Evolutionary conservation across 2,888 invertebrate species (phyloP), one percentile per base, ranked within the genome.

Genomic region (Pycnomerus fuliginosus): DNA sequence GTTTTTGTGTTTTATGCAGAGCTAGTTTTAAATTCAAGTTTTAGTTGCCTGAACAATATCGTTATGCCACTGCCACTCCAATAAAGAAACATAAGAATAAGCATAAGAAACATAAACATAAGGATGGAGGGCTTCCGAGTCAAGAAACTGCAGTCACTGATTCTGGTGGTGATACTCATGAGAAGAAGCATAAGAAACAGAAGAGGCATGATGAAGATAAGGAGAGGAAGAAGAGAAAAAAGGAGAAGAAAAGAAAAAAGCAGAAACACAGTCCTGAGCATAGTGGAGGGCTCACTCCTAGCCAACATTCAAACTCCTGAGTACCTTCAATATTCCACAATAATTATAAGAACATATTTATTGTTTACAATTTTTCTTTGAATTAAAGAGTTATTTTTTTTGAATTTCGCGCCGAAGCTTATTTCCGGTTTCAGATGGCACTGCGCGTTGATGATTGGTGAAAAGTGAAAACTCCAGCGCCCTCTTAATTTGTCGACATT

Each of bases 111-210:
- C 93, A 92, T 62, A 91, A 91, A 73, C 90, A 91, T 67, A 92
- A 92, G 76, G 90, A 90, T 61, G 90, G 90, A 10, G 86, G 87
- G 43, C 80, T 83, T 27, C 84, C 83, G 25, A 82, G 80, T 51
- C 88, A 86, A 65, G 90, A 90, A 68, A 82, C 87, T 46, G 81
- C 86, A 25, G 69, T 87, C 27, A 82, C 87, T 65, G 73, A 73
- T 50, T 60, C 69, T 14, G 77, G 76, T 16, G 82, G 84, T 44
- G 91, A 92, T 68, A 87, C 90, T 11, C 92, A 92, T 62, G 94
- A 94, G 67, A 94, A 93, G 79, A 94, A 94, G 69, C 93, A 93
- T 71, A 94, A 93, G 78, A 94, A 93, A 69, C 91, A 92, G 65
- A 93, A 92, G 69, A 78, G 92, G 22, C 92, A 93, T 60, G 93